Base-by-base conservation (phyloP, 2,888 invertebrate species). In the Lasioglossum figueresi region DNA sequence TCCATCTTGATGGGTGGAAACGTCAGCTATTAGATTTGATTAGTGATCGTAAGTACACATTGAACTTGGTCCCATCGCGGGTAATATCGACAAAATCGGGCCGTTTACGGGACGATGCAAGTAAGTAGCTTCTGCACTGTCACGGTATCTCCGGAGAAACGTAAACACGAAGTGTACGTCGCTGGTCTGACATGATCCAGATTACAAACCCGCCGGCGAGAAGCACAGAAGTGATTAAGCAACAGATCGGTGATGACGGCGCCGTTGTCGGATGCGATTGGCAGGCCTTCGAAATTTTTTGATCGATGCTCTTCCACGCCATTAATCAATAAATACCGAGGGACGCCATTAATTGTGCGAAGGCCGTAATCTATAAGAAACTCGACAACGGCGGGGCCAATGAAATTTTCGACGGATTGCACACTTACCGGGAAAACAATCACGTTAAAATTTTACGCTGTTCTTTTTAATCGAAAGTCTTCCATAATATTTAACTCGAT, bases 71-170 rank as follows among this genome's bases (percentile, higher is more conserved):
- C 31, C 31, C 48, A 31, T 37, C 77, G 40, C 78, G 72, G 59
- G 78, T 70, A 56, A 78, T 75, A 78, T 71, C 82, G 78, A 75
- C 56, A 59, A 74, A 77, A 73, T 59, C 71, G 43, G n/a, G 70
- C 34, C 37, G 27, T 75, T 45, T 12, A 19, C 71, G 63, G 66
- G 12, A 34, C 63, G 23, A 56, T 19, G 56, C n/a, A 68, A 68
- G 68, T 40, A 68, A 68, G 68, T 68, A 78, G 56, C 66, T 52
- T 4, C 66, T 43, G 56, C 45, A 23, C 34, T 34, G 34, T 63
- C 72, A 23, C 52, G 34, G 27, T 76, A 56, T 16, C 45, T 56
- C 76, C 34, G n/a, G 31, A 2, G 31, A 45, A 68, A 40, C 31
- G n/a, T 31, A 48, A 63, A 82, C 79, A 70, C 27, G 52, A 48